Percentiles rank a stretch among this genome's conserved stretches.
Evolutionary conservation across 2,888 invertebrate genomes (phyloP).

Genomic region (Oeneis ivallda): DNA sequence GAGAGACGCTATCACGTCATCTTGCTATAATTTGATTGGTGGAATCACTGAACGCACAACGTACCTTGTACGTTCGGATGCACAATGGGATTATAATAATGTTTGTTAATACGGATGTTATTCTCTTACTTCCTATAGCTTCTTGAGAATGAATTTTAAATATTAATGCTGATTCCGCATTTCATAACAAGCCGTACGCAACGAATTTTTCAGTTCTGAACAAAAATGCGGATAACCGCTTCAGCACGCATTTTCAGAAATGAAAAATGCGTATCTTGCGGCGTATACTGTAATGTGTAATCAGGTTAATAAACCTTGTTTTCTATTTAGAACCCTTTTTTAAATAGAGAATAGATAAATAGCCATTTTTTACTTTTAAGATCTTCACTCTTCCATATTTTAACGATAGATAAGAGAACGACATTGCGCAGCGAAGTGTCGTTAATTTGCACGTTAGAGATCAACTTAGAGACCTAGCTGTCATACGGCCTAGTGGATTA

Average conservation of each 20-base stretch:
- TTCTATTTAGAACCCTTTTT: conserved; percentile 49
- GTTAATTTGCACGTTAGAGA: conserved; percentile 70
- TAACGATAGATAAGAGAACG: conserved; percentile 49
- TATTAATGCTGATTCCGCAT: neutral
- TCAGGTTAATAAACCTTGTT: conserved; percentile 23
- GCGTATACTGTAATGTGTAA: neutral
- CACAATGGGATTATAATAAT: neutral
- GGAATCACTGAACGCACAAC: neutral
- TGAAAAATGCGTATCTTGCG: neutral
- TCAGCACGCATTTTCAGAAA: neutral
- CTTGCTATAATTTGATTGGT: neutral
- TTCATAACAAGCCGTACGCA: neutral
- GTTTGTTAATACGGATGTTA: conserved; percentile 14
- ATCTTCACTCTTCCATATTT: conserved; percentile 81
- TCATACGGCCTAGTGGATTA: conserved; percentile 63
- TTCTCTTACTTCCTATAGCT: conserved; percentile 37
- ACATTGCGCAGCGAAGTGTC: conserved; percentile 54
- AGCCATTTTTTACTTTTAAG: conserved; percentile 59
- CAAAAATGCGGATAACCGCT: neutral
- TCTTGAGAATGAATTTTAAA: conserved; percentile 44
- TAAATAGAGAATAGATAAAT: conserved; percentile 40
- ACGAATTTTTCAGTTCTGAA: neutral
- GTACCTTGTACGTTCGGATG: neutral
- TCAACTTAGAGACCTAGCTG: conserved; percentile 59
- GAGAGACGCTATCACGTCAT: neutral